Conservation (phyloP, 2,797 vertebrate genomes). For the Tangara arthus region DNA sequence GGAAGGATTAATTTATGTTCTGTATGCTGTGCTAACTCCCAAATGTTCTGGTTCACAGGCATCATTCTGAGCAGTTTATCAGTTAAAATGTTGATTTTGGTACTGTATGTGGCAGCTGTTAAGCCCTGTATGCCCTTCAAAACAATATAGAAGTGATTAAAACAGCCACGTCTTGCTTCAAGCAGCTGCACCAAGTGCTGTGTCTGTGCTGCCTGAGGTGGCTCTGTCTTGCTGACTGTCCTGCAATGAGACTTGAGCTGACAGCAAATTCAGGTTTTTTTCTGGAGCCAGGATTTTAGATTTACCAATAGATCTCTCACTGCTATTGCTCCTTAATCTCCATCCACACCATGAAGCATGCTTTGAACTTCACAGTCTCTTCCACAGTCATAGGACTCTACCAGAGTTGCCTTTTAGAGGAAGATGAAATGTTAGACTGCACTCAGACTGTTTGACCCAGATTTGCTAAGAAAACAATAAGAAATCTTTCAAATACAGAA, state of each 20-base stretch:
- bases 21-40: neutral
- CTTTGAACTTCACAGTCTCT: neutral
- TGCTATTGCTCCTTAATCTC: neutral
- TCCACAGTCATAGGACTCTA: neutral
- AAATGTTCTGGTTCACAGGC: neutral
- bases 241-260: neutral
- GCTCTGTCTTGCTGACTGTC: neutral
- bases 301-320: neutral
- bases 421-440: neutral
- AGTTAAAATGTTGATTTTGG: neutral
- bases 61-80: neutral
- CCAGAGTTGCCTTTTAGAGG: neutral
- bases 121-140: neutral
- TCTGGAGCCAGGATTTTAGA: neutral
- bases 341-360: neutral
- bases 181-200: neutral
- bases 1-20: neutral
- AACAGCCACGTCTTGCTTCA: neutral
- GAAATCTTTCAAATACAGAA: neutral
- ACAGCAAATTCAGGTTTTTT: neutral
- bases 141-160: neutral
- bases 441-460: neutral
- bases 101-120: neutral
- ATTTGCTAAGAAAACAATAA: neutral
- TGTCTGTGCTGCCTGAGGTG: neutral